Evolutionary conservation across 2,888 invertebrate genomes (phyloP).

Genomic region (Anthoptus insignis): DNA sequence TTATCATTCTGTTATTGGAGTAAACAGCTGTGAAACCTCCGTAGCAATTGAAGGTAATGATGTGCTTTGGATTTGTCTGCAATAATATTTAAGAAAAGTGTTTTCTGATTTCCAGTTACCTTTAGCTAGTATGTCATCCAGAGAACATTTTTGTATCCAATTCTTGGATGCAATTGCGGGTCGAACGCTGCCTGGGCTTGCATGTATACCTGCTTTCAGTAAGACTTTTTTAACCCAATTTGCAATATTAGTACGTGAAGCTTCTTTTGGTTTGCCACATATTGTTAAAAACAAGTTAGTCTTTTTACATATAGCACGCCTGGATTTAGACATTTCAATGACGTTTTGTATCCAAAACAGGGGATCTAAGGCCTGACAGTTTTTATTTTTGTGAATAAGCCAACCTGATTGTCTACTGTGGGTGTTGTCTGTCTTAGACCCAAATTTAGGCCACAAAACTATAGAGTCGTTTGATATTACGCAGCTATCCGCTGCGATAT

Average conservation of each 20-base stretch:
- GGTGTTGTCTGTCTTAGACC: neutral
- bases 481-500: neutral
- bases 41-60: neutral
- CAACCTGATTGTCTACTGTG: neutral
- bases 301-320: neutral
- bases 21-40: neutral
- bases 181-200: slow-evolving; percentile 45
- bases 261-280: neutral
- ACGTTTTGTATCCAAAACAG: neutral
- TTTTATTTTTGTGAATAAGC: neutral
- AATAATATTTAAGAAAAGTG: slow-evolving; percentile 13
- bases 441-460: neutral
- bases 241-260: neutral
- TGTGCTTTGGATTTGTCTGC: neutral
- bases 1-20: neutral
- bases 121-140: slow-evolving; percentile 10
- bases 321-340: neutral
- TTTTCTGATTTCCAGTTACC: slow-evolving; percentile 17
- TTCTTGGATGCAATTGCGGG: slow-evolving; percentile 48
- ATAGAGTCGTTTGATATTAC: neutral
- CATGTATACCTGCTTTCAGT: slow-evolving; percentile 41
- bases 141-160: slow-evolving; percentile 28
- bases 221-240: slow-evolving; percentile 4
- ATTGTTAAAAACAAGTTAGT: neutral
- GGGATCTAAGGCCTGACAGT: neutral